Evolutionary conservation across 92 coral and sea anemone species (phyloP).

Genomic region (Paragorgia papillata): DNA sequence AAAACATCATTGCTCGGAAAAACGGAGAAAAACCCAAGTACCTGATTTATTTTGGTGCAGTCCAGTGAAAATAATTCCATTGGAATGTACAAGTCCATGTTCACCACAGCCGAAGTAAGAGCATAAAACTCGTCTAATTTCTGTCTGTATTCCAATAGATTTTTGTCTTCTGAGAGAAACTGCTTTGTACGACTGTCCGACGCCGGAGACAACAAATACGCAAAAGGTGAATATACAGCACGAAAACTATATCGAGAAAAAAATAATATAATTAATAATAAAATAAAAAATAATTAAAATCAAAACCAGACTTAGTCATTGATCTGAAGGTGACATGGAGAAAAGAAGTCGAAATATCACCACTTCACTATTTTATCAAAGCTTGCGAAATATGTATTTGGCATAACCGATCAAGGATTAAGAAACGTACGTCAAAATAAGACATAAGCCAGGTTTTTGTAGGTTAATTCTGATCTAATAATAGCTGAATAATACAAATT

Average conservation of each 20-base stretch:
- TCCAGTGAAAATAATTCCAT: constrained; percentile 90
- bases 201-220: constrained; percentile 70
- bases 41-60: constrained; percentile 81
- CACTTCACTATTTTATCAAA: too few relatives aligned
- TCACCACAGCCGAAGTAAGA: constrained; percentile 67
- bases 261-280: background rate
- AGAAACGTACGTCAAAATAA: too few relatives aligned
- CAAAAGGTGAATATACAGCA: constrained; percentile 68
- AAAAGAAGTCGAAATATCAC: too few relatives aligned
- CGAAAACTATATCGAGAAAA: constrained; percentile 64
- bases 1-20: too few relatives aligned
- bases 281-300: background rate
- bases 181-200: constrained; percentile 69
- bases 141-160: constrained; percentile 72
- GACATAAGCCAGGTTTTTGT: too few relatives aligned
- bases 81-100: constrained; percentile 85
- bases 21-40: constrained; percentile 10
- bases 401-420: too few relatives aligned
- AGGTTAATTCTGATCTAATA: too few relatives aligned
- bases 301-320: too few relatives aligned
- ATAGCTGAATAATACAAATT: too few relatives aligned
- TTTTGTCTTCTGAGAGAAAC: constrained; percentile 74
- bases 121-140: constrained; percentile 82
- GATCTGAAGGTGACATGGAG: too few relatives aligned
- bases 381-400: too few relatives aligned